These are phyloP conservation scores for Tautogolabrus adspersus DNA, from an alignment of 2,113 vertebrate genomes.

Conservation along the genomic window DNA sequence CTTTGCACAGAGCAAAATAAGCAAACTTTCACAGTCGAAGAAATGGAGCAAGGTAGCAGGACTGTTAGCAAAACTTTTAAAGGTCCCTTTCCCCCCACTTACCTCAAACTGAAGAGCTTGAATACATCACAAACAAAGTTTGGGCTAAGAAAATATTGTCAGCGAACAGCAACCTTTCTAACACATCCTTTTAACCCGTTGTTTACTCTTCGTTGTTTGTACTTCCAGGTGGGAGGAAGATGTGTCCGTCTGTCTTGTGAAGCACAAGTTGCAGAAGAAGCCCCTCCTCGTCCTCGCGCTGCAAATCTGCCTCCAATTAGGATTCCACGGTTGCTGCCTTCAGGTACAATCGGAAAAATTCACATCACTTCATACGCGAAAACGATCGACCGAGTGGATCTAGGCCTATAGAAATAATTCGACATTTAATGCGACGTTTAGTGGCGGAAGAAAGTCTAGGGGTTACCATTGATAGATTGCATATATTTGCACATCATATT, in stretches of 20 bases:
- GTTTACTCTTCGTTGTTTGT: slow-evolving; percentile 2
- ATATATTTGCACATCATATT: background rate
- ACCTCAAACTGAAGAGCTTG: slow-evolving; percentile 49
- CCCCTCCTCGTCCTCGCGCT: slow-evolving; percentile 70
- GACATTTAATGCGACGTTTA: background rate
- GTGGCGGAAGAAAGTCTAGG: background rate
- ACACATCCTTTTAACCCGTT: background rate
- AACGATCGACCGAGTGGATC: background rate
- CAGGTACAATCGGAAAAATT: slow-evolving; percentile 39
- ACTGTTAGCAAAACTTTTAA: slow-evolving; percentile 13
- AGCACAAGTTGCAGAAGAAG: slow-evolving; percentile 35
- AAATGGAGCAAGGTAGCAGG: background rate
- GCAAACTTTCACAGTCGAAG: background rate
- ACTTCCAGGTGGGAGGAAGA: slow-evolving; percentile 40
- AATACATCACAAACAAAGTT: slow-evolving; percentile 7
- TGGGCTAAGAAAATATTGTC: background rate
- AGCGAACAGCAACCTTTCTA: background rate
- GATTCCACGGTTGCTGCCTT: slow-evolving; percentile 57
- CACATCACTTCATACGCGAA: accelerated
- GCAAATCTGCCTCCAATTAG: slow-evolving; percentile 74
- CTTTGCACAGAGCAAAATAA: background rate
- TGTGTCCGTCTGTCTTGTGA: slow-evolving; percentile 14
- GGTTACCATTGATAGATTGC: too few species aligned
- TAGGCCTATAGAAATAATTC: accelerated
- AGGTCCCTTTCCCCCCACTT: slow-evolving; percentile 9